Conservation (phyloP, 1,140 invertebrate species). For the Euborellia annulipes region DNA sequence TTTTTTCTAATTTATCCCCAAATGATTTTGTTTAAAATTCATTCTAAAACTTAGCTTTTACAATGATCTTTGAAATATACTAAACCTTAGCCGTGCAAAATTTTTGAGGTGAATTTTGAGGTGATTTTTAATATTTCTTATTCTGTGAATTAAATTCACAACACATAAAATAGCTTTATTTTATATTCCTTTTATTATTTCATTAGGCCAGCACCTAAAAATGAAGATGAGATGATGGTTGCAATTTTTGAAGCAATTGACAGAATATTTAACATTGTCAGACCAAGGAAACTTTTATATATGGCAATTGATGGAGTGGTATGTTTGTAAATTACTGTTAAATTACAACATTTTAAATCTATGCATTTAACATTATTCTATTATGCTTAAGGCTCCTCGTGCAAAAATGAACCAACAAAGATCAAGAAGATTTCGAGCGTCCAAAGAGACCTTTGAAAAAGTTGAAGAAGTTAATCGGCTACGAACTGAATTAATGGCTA, state of each 20-base stretch:
- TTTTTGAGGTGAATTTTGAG: no score
- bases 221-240: constrained; percentile 99
- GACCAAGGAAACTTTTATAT: constrained; percentile 88
- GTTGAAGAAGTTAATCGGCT: constrained; percentile 67
- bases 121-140: no score
- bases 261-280: constrained; percentile 83
- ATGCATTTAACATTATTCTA: no score
- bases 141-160: no score
- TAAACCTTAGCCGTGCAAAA: no score
- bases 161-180: no score
- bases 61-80: no score
- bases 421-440: constrained; percentile 88
- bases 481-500: constrained; percentile 50
- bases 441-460: constrained; percentile 90
- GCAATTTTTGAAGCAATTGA: constrained; percentile 99
- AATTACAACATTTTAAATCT: background rate
- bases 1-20: no score
- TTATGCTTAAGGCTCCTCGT: constrained; percentile 57
- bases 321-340: constrained; percentile 30
- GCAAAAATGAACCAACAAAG: constrained; percentile 99
- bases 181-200: constrained; percentile 15
- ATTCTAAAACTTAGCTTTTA: no score
- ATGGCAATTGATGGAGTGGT: constrained; percentile 99
- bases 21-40: no score
- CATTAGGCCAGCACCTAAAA: constrained; percentile 85